Conservation (phyloP, 2,797 vertebrate genomes). For the Karalla daura region DNA sequence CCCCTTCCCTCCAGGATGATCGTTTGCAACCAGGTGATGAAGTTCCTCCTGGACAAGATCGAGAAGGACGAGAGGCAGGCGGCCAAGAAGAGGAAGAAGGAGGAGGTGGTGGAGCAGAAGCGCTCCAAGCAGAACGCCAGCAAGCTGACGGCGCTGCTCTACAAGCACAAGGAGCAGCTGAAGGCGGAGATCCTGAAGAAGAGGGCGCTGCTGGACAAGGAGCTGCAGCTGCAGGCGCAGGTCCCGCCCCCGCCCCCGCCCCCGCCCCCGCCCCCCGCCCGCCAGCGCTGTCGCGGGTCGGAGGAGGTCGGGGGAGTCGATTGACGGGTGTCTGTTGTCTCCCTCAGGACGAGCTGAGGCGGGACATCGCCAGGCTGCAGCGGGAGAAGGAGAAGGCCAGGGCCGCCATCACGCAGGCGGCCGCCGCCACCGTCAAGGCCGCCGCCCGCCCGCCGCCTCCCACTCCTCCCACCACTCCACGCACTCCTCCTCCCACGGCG, state of each 20-base stretch:
- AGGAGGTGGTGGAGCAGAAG: constrained; percentile 97
- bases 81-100: constrained; percentile 95
- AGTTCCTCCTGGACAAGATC: constrained; percentile 98
- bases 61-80: constrained; percentile 99
- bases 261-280: no score
- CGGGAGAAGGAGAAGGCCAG: constrained; percentile 92
- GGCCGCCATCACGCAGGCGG: constrained; percentile 83
- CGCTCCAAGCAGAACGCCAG: constrained; percentile 95
- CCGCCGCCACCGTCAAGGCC: constrained; percentile 70
- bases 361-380: constrained; percentile 90
- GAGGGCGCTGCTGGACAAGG: constrained; percentile 96
- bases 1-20: constrained; percentile 97
- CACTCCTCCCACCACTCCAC: constrained; percentile 59
- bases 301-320: no score
- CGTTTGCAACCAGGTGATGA: constrained; percentile 99
- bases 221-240: constrained; percentile 98
- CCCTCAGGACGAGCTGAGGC: constrained; percentile 93
- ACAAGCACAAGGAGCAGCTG: constrained; percentile 98
- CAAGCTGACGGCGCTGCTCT: constrained; percentile 95
- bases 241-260: no score
- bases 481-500: constrained; percentile 69
- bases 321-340: neutral
- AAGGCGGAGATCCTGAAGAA: constrained; percentile 98
- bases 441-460: constrained; percentile 56
- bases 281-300: no score